phyloP scores from a whole-genome alignment of 2,888 invertebrate genomes.

The Mesoligia furuncula region DNA sequence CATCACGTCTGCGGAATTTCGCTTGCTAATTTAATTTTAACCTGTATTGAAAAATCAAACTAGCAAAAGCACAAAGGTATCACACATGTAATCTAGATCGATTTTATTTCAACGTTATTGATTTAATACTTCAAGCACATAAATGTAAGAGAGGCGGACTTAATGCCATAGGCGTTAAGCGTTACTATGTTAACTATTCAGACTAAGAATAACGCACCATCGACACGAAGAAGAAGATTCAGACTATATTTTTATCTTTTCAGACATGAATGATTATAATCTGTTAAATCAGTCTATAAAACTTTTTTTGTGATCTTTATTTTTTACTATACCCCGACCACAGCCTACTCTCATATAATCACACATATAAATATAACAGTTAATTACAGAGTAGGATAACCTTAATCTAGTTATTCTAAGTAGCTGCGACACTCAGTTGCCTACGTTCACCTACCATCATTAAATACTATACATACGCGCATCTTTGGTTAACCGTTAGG shows the following conservation, averaged over 20 bases:
- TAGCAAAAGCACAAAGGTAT: background rate
- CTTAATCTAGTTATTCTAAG: constrained; percentile 70
- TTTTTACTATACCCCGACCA: constrained; percentile 37
- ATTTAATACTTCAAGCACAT: no score
- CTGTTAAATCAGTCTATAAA: constrained; percentile 26
- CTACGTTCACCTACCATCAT: constrained; percentile 70
- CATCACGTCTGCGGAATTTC: background rate
- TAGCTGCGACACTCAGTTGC: constrained; percentile 74
- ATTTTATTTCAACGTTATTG: constrained; percentile 2
- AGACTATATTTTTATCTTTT: constrained; percentile 40
- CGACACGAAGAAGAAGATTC: constrained; percentile 2
- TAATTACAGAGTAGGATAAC: constrained; percentile 61
- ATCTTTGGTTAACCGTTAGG: constrained; percentile 79
- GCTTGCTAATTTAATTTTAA: background rate
- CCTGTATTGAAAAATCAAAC: background rate
- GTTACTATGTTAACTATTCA: constrained; percentile 30
- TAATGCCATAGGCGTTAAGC: background rate
- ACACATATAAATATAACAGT: constrained; percentile 53
- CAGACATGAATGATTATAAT: background rate
- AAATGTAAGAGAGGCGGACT: no score
- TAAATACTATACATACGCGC: constrained; percentile 73
- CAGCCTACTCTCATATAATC: constrained; percentile 30
- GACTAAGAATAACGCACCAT: constrained; percentile 26
- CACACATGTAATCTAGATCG: constrained; percentile 29
- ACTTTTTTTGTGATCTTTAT: constrained; percentile 2